Percentiles rank a stretch among this genome's conserved stretches.
Evolutionary conservation across 2,797 vertebrate genomes (phyloP).

Genomic region (Myotis pilosus): DNA sequence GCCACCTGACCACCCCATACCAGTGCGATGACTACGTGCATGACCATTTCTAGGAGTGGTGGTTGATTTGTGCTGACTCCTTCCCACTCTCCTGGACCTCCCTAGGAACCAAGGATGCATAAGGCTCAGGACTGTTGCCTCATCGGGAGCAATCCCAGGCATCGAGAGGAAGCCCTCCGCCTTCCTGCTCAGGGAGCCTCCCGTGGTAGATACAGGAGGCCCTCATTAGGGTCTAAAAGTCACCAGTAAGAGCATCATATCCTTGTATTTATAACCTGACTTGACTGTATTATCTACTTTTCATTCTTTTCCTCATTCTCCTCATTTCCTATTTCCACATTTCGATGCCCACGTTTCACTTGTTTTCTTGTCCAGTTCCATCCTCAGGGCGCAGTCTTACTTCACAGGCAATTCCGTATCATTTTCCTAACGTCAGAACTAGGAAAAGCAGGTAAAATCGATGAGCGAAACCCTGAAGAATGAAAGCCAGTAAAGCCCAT

Average conservation of each 20-base stretch:
- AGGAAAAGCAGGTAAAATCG: conserved; percentile 54
- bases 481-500: conserved; percentile 21
- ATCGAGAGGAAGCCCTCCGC: neutral
- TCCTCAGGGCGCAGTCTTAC: neutral
- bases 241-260: neutral
- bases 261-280: neutral
- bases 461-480: conserved; percentile 23
- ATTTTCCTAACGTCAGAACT: conserved; percentile 59
- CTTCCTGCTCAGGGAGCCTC: neutral
- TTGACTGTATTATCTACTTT: neutral
- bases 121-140: neutral
- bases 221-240: neutral
- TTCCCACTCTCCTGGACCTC: neutral
- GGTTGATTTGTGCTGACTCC: neutral
- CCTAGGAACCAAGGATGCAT: neutral
- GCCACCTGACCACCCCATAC: neutral
- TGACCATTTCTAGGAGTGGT: neutral
- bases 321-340: neutral
- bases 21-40: neutral
- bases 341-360: neutral
- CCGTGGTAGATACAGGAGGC: neutral
- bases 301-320: neutral
- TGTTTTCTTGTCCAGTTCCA: conserved; percentile 8
- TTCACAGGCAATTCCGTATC: conserved; percentile 34
- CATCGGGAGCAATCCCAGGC: neutral